Conservation (phyloP, 2,113 vertebrate genomes). For the Melanerpes aurifrons region DNA sequence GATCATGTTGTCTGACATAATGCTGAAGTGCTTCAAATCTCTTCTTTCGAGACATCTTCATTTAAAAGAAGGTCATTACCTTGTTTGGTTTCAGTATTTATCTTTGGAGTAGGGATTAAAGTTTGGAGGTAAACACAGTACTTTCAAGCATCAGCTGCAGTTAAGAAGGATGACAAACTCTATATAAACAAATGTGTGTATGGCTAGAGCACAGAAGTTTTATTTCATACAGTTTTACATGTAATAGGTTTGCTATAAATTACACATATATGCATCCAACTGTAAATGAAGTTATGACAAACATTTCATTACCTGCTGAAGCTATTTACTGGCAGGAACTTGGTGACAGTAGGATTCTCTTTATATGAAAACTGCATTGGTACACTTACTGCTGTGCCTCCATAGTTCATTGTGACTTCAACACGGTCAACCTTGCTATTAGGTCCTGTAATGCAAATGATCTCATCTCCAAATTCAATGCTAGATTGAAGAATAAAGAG, state of each 20-base stretch:
- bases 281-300: background rate
- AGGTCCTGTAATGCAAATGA: slow-evolving; percentile 85
- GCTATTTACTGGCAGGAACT: slow-evolving; percentile 82
- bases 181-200: fast-evolving
- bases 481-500: slow-evolving; percentile 67
- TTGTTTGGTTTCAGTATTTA: background rate
- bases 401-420: slow-evolving; percentile 77
- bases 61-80: background rate
- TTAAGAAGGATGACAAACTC: background rate
- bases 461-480: slow-evolving; percentile 77
- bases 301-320: slow-evolving; percentile 84
- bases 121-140: background rate
- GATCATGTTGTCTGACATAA: background rate
- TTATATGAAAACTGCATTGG: slow-evolving; percentile 74
- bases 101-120: background rate
- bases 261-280: background rate
- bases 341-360: slow-evolving; percentile 83
- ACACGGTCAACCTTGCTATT: slow-evolving; percentile 54
- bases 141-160: background rate
- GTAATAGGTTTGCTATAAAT: background rate
- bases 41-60: background rate
- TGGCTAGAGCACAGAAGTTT: background rate
- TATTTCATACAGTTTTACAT: background rate
- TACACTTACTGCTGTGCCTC: background rate
- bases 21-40: background rate